phyloP scores from a whole-genome alignment of 1,140 invertebrate genomes.

The Steinernema feltiae region DNA sequence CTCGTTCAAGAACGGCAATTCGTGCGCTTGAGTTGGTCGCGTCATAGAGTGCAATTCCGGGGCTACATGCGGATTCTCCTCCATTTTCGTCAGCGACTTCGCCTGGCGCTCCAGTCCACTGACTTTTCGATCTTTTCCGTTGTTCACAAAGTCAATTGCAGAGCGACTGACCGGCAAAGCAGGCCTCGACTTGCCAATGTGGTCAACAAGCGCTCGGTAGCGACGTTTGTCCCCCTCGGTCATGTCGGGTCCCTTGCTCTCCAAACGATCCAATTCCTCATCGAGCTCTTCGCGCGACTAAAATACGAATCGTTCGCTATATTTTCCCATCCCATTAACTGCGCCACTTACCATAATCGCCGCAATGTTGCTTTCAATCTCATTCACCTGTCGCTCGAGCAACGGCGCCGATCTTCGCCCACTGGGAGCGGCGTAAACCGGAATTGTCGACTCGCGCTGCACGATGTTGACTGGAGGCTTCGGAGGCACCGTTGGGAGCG shows the following conservation, averaged over 20 bases:
- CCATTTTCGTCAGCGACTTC: not conserved
- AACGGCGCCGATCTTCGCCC: not conserved
- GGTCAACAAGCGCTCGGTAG: slow-evolving; percentile 20
- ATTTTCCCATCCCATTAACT: too few relatives aligned
- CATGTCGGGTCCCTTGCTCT: slow-evolving; percentile 32
- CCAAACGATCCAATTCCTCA: slow-evolving; percentile 34
- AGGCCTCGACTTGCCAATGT: not conserved
- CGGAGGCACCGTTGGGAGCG: not conserved
- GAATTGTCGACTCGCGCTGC: not conserved
- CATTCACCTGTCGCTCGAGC: not conserved
- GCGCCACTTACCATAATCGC: not conserved
- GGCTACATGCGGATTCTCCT: not conserved
- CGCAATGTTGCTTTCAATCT: not conserved
- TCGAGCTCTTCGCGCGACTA: slow-evolving; percentile 29
- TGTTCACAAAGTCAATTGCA: not conserved
- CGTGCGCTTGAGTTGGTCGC: not conserved
- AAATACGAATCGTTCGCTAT: slow-evolving; percentile 5
- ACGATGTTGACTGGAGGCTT: not conserved
- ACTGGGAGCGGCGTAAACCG: slow-evolving; percentile 1
- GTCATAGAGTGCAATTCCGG: not conserved
- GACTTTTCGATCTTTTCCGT: not conserved
- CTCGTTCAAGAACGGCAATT: not conserved
- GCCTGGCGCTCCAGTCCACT: not conserved
- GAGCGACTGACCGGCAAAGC: not conserved
- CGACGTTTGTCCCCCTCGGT: slow-evolving; percentile 29